Evolutionary conservation across 1,140 invertebrate genomes (phyloP).

Genomic region (Batillaria attramentaria): DNA sequence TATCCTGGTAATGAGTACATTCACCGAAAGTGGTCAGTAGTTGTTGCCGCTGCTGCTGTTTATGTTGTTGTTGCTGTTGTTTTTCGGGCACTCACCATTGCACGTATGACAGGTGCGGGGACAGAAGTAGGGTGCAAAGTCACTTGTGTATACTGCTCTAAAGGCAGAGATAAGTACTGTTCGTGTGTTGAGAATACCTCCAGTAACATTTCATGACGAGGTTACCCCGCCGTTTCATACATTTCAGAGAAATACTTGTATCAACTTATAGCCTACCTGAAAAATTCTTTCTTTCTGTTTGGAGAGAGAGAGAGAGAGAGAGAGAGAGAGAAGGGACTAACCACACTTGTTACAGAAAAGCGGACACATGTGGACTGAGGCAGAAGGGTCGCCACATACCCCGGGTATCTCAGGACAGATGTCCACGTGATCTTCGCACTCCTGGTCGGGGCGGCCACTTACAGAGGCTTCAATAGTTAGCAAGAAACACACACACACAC

Average conservation of each 20-base stretch:
- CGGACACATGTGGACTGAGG: neutral
- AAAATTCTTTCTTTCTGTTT: too few relatives aligned
- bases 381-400: neutral
- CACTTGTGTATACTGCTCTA: neutral
- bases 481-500: conserved; percentile 9
- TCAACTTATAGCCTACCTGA: too few relatives aligned
- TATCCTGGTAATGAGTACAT: neutral
- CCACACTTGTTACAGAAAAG: neutral
- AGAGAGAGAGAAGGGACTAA: neutral
- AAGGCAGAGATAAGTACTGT: neutral
- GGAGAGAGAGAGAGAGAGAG: conserved; percentile 1
- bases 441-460: neutral
- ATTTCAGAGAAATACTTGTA: too few relatives aligned
- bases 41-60: too few relatives aligned
- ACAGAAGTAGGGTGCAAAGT: neutral
- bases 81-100: neutral
- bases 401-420: neutral
- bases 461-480: neutral
- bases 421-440: neutral
- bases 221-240: too few relatives aligned
- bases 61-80: too few relatives aligned
- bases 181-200: neutral
- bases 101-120: neutral
- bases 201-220: neutral
- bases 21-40: neutral